Evolutionary conservation across 2,797 vertebrate species (phyloP).

Genomic region (Pachyuromys duprasi): DNA sequence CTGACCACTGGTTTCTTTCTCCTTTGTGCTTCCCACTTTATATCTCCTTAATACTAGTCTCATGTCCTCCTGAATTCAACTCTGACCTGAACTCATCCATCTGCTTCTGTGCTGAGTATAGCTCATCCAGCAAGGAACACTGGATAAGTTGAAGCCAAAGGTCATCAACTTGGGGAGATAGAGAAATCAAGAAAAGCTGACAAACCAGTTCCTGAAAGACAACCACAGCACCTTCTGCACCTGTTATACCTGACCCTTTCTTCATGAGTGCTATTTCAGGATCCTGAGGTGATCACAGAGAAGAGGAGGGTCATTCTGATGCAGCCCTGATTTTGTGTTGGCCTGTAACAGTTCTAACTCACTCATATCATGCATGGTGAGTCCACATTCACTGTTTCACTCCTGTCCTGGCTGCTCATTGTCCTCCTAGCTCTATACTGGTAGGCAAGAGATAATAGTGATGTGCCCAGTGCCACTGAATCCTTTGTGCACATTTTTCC

Average conservation of each 20-base stretch:
- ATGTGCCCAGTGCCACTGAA: background rate
- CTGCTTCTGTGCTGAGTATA: background rate
- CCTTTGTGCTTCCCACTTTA: constrained; percentile 40
- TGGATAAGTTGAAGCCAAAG: constrained; percentile 43
- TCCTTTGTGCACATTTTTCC: background rate
- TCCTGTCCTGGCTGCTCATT: background rate
- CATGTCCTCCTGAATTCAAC: background rate
- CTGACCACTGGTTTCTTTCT: background rate
- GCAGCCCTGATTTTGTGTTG: background rate
- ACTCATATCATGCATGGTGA: background rate
- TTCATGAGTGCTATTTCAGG: constrained; percentile 8
- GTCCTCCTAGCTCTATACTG: background rate
- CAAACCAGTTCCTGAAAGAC: background rate
- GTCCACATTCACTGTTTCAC: background rate
- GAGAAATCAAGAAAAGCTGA: constrained; percentile 40
- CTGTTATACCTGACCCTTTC: background rate
- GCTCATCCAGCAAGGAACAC: background rate
- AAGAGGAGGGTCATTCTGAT: background rate
- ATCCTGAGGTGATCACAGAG: background rate
- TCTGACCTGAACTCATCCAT: constrained; percentile 17
- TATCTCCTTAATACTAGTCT: constrained; percentile 18
- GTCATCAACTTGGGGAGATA: background rate
- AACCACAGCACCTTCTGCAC: constrained; percentile 7
- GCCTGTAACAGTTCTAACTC: background rate
- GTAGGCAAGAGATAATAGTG: background rate